Evolutionary conservation across 2,113 vertebrate species (phyloP), one percentile per base, ranked within the genome.

Genomic region (Takifugu flavidus): DNA sequence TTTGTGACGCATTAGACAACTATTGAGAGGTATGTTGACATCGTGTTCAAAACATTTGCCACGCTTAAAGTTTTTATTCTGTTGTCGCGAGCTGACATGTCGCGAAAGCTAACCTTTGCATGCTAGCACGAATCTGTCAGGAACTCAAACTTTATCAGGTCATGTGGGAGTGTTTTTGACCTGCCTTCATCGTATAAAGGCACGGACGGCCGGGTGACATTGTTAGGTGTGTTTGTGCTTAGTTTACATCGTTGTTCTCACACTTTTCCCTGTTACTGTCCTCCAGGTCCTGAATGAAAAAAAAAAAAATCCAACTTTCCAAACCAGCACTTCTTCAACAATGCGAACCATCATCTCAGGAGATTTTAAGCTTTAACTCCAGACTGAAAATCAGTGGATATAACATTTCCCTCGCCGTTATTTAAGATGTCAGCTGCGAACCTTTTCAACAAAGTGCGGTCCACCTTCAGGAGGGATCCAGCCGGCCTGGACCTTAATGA

Each of bases 401-500:
- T 3, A 50, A 47, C 42, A 6, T 25, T 2, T 3, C 10, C 11
- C 2, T 1, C 26, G 3, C 56, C 13, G 2, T 11, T 7, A 13
- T 63, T 56, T 6, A 78, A 56, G 34, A 95, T 96, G 95, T 92
- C 94, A 2, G 90, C 91, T 25, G 82, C 87, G 8, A 87, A 88
- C 53, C 64, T 93, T 12, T 88, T 96, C 85, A 77, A 72, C 26
- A 93, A 89, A 70, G 78, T 98, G 61, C 89, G 86, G 51, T 93
- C 94, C 0, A 77, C 88, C 72, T 91, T 97, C 65, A 73, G 88
- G 64, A 88, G 84, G 68, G 85, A 88, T 13, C 82, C 63, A 0
- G 86, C 72, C 14, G 86, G 79, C 70, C 86, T 84, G 87, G 81
- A 85, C 77, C 80, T 98, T 50, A 94, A 92, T 70, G 96, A 98